Percentiles rank a stretch among this genome's conserved stretches.
Conservation (phyloP, 2,113 vertebrate species). For the Sinocyclocheilus maitianheensis region DNA sequence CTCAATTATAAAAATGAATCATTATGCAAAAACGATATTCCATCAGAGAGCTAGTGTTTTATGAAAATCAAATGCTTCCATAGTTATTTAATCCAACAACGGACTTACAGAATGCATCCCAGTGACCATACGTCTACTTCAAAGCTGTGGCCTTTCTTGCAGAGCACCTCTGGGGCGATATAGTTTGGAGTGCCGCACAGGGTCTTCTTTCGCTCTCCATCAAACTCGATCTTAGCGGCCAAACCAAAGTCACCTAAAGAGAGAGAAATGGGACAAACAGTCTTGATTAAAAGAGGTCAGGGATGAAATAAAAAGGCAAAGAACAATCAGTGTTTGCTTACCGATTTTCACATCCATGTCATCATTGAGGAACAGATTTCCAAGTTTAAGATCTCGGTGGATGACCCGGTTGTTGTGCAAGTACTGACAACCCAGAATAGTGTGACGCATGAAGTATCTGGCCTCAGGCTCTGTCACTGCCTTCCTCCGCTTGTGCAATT, state of each 20-base stretch:
- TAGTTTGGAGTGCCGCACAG: conserved; percentile 97
- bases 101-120: conserved; percentile 92
- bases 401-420: conserved; percentile 90
- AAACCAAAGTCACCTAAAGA: conserved; percentile 91
- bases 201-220: conserved; percentile 96
- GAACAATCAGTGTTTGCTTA: conserved; percentile 50
- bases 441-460: conserved; percentile 92
- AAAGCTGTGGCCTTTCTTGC: conserved; percentile 98
- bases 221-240: conserved; percentile 94
- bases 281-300: neutral
- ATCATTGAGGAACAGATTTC: conserved; percentile 95
- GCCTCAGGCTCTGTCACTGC: conserved; percentile 93
- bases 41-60: neutral
- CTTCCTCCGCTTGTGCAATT: conserved; percentile 94
- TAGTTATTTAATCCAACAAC: too few relatives aligned
- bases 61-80: neutral
- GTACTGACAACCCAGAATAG: conserved; percentile 91
- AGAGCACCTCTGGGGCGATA: conserved; percentile 95
- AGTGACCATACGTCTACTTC: conserved; percentile 98
- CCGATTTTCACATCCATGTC: conserved; percentile 98
- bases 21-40: neutral
- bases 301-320: neutral
- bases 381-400: conserved; percentile 95
- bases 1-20: neutral
- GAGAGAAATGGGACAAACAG: neutral